Base-by-base conservation (phyloP, 2,888 invertebrate genomes). In the Caenorhabditis uteleia region DNA sequence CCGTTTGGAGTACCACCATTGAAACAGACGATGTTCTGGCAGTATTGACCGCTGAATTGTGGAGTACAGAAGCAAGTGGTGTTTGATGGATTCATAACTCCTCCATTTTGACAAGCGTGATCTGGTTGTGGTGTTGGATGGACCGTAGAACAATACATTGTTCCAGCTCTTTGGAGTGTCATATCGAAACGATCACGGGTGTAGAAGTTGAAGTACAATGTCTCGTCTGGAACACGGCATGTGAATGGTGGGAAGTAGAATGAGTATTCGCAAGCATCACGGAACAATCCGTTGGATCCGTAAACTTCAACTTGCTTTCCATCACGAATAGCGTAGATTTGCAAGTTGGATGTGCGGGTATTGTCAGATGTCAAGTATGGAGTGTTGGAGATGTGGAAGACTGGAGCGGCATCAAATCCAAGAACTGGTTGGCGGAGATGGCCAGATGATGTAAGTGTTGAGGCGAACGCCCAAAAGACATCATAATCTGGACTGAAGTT, bases 161-260 rank as follows among this genome's bases (percentile, higher is more conserved):
- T 67, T 50, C 78, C 78, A 21, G 77, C 67, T 25, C 78, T 56
- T 50, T 78, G 78, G 20, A 76, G 54, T 14, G 68, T 34, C 56
- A 68, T 58, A 2, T 76, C 76, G 10, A 49, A 36, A 12, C 55
- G 49, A 48, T 76, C 74, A 31, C 74, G 68, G 40, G 72, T 66
- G 54, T 66, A 76, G 68, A 76, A 70, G 43, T 75, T 75, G 59
- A 74, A 77, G 57, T 77, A 75, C 36, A 78, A 67, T n/a, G 59
- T 51, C 40, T 77, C 73, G 39, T 74, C 62, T 3, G 67, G 61
- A 23, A 59, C 49, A 3, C 56, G 47, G 53, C 78, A 78, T 4
- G 66, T 59, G 61, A 73, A 73, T 33, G 74, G 69, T n/a, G 70
- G 69, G 67, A 78, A 78, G 45, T 70, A 75, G 68, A 77, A 73